Evolutionary conservation across 2,888 invertebrate species (phyloP), one percentile per base, ranked within the genome.

Genomic region (Carabus problematicus): DNA sequence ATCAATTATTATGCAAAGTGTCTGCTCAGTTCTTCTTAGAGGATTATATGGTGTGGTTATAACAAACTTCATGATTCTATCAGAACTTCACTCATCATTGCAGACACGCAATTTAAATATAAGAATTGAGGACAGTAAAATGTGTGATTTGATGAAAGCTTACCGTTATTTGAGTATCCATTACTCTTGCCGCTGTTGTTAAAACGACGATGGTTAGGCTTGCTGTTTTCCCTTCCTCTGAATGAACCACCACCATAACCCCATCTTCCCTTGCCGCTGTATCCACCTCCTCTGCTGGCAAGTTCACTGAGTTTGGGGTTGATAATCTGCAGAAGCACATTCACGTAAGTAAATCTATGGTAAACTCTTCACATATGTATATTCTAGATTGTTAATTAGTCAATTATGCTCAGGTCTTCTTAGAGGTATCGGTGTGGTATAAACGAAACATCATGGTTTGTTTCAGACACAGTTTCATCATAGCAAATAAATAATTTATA

Each of bases 301-400:
- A 95, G 87, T 75, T 93, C 92, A 76, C 90, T 86, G 55, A 97
- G 85, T 79, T 94, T 93, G 59, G 95, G 95, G 79, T 93, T 94
- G 70, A 97, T 87, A 73, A 90, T 90, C 91, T 88, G 86, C 78
- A 76, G 77, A 73, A 70, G 58, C 71, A 72, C 47, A 58, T 29
- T 39, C 54, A 12, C 54, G 14, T 16, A 18, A 9, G 52, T 52
- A 52, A 52, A 52, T 18, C 12, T 16, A 47, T 11, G 11, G 8
- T 14, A 47, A 8, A n/a, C 2, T 12, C 16, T 11, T 1, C n/a
- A n/a, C n/a, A n/a, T n/a, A n/a, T n/a, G 1, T 19, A 11, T 1
- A 52, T 12, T 16, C 16, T 16, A 16, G 9, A 18, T 19, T n/a
- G 0, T 14, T 55, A n/a, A 9, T 45, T 69, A 4, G 49, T 47